These are phyloP conservation scores for Metalampra italica DNA, from an alignment of 2,888 invertebrate species.

Conservation along the genomic window DNA sequence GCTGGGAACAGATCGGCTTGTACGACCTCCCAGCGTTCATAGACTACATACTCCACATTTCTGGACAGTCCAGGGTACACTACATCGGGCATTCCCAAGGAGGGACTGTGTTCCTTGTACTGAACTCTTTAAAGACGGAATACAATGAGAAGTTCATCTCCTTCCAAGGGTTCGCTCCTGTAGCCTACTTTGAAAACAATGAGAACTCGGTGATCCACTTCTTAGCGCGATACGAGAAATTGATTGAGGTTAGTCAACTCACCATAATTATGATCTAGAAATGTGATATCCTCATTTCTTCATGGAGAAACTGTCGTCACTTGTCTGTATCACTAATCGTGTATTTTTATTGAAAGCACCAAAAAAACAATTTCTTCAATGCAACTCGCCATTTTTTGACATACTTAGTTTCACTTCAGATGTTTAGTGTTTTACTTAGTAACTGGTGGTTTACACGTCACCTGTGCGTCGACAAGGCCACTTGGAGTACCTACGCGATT, in stretches of 20 bases:
- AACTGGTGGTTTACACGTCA: too few relatives aligned
- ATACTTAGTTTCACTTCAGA: too few relatives aligned
- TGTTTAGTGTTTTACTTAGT: too few relatives aligned
- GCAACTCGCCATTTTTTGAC: too few relatives aligned
- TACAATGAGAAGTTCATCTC: slow-evolving; percentile 50
- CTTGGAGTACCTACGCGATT: too few relatives aligned
- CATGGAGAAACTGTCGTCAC: too few relatives aligned
- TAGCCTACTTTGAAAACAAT: slow-evolving; percentile 42
- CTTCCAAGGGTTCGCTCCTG: slow-evolving; percentile 61
- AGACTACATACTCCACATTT: slow-evolving; percentile 34
- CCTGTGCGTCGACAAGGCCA: too few relatives aligned
- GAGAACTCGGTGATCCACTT: slow-evolving; percentile 23
- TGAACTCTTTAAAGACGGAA: slow-evolving; percentile 50
- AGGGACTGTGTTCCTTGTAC: slow-evolving; percentile 50
- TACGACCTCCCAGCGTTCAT: slow-evolving; percentile 43
- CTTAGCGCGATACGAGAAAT: slow-evolving; percentile 29
- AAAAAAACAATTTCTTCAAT: too few relatives aligned
- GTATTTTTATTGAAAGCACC: too few relatives aligned
- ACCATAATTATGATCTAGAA: too few relatives aligned
- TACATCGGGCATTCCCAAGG: slow-evolving; percentile 64
- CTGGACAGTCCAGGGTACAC: slow-evolving; percentile 40
- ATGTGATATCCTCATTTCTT: too few relatives aligned
- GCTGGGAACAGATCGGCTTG: slow-evolving; percentile 56
- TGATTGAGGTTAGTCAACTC: slow-evolving; percentile 45
- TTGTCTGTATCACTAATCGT: too few relatives aligned